Evolutionary conservation across 2,113 vertebrate genomes (phyloP).

Genomic region (Dipodomys merriami): DNA sequence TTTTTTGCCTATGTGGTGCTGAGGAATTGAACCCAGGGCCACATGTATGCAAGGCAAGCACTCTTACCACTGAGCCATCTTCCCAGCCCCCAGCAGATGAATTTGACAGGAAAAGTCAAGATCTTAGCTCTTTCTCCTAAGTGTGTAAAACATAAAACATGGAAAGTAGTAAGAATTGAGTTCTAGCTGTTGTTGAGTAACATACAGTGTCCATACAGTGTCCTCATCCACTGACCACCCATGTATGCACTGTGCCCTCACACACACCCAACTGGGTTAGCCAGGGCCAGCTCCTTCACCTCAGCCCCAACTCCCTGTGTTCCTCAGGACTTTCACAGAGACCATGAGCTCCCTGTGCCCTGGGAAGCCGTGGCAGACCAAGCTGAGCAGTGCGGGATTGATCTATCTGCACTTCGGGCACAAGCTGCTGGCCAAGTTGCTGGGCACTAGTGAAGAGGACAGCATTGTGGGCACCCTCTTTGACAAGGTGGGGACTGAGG

Average conservation of each 20-base stretch:
- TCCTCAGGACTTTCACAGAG: conserved; percentile 90
- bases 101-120: not conserved
- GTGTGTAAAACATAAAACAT: not conserved
- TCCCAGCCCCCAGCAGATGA: not conserved
- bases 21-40: too few species aligned
- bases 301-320: not conserved
- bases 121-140: not conserved
- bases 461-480: conserved; percentile 88
- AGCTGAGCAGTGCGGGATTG: conserved; percentile 96
- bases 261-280: not conserved
- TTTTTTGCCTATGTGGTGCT: too few species aligned
- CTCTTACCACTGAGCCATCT: too few species aligned
- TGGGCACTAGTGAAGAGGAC: conserved; percentile 87
- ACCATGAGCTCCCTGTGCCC: conserved; percentile 92
- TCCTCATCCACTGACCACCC: not conserved
- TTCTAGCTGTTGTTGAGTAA: not conserved
- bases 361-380: conserved; percentile 94
- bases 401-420: conserved; percentile 94
- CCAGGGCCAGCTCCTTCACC: rapidly evolving
- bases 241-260: not conserved
- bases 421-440: conserved; percentile 88
- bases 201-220: not conserved
- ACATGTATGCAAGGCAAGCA: too few species aligned
- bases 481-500: conserved; percentile 87
- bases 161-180: not conserved